Conservation (phyloP, 2,888 invertebrate genomes). For the Polylopha cassiicola region DNA sequence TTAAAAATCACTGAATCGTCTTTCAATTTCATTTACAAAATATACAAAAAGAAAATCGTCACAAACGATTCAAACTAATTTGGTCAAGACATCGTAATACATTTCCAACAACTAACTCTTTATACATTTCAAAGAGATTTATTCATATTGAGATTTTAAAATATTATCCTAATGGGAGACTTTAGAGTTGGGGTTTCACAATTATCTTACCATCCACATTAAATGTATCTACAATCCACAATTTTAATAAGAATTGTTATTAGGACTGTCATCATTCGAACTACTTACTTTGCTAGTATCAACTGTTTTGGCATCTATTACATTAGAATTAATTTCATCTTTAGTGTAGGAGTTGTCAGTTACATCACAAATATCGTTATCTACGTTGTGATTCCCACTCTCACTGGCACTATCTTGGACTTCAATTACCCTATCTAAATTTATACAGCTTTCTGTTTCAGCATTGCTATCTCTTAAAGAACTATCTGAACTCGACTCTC, state of each 20-base stretch:
- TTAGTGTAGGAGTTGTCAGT: constrained; percentile 42
- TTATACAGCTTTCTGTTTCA: constrained; percentile 42
- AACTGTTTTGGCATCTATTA: constrained; percentile 45
- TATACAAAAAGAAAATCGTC: constrained; percentile 46
- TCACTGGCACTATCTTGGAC: constrained; percentile 43
- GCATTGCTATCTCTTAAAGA: constrained; percentile 33
- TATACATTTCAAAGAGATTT: constrained; percentile 13
- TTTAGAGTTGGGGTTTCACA: constrained; percentile 45
- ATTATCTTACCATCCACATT: constrained; percentile 34
- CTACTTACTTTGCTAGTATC: constrained; percentile 42
- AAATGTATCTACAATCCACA: constrained; percentile 8
- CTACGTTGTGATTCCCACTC: constrained; percentile 36
- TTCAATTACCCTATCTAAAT: constrained; percentile 42
- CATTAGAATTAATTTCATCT: constrained; percentile 67
- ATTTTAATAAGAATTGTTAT: constrained; percentile 63
- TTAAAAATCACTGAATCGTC: constrained; percentile 55
- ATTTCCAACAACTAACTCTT: constrained; percentile 8
- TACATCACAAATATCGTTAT: constrained; percentile 30
- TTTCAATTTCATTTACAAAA: constrained; percentile 65
- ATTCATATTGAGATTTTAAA: constrained; percentile 29
- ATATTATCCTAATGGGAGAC: constrained; percentile 39
- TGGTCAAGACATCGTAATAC: constrained; percentile 29
- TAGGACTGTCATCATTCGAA: constrained; percentile 61
- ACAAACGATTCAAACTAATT: constrained; percentile 29
- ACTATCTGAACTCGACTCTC: constrained; percentile 39